These are phyloP conservation scores for Peucedramus taeniatus DNA, from an alignment of 2,113 vertebrate species.

Conservation along the genomic window DNA sequence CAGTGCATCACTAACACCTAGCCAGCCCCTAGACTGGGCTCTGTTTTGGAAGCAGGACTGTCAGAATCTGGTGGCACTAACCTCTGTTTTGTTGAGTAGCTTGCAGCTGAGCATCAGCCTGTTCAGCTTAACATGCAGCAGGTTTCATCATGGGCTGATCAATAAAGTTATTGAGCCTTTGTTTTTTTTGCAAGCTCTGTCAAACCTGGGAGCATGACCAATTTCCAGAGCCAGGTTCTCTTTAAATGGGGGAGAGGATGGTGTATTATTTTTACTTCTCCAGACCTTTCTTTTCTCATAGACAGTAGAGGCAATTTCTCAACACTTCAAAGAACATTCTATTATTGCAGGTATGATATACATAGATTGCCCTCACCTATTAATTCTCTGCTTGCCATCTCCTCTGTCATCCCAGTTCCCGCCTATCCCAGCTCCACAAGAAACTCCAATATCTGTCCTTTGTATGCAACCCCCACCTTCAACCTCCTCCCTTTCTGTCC, in stretches of 20 bases:
- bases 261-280: not conserved
- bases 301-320: not conserved
- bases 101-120: not conserved
- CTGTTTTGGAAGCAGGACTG: not conserved
- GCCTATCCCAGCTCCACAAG: not conserved
- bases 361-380: not conserved
- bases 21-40: not conserved
- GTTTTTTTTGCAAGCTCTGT: not conserved
- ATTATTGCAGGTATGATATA: not conserved
- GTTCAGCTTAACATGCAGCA: not conserved
- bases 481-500: not conserved
- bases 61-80: not conserved
- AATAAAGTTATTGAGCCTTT: not conserved
- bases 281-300: not conserved
- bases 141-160: not conserved
- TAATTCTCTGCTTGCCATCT: not conserved
- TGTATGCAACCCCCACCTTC: not conserved
- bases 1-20: not conserved
- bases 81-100: not conserved
- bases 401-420: not conserved
- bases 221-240: not conserved
- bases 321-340: not conserved
- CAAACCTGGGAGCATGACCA: not conserved
- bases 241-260: not conserved
- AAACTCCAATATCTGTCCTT: fast-evolving